Evolutionary conservation across 2,888 invertebrate genomes (phyloP), one percentile per base, ranked within the genome.

Genomic region (Erebia epiphron): DNA sequence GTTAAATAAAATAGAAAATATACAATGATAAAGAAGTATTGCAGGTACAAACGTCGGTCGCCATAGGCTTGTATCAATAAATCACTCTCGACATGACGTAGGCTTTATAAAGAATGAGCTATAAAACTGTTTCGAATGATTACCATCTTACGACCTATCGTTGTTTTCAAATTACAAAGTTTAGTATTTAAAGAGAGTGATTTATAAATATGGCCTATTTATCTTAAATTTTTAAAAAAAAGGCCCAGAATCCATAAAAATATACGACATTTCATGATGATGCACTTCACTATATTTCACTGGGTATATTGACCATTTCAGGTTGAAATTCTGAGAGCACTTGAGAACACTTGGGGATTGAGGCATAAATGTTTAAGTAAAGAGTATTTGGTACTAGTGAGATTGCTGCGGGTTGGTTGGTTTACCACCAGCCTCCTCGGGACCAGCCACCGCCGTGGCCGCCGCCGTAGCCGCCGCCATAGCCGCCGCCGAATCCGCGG

Each of bases 351-450:
- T 35, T 35, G 41, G n/a, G 43, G 8, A 49, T n/a, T 52, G 16
- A 58, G 21, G n/a, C 21, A 10, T n/a, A 41, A 35, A 16, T 8
- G 41, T 54, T 9, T 18, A 11, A 21, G 14, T 18, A 21, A 18
- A 61, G n/a, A 50, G 14, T 52, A 61, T 60, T 52, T 61, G 60
- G 49, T 61, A 68, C 35, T 35, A 16, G 41, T 10, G 61, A 13
- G 26, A 14, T 26, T 26, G 56, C 13, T 21, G 26, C 43, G 26
- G 43, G n/a, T 9, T 13, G 18, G 14, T 0, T 9, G 41, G 16
- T 57, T 43, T 72, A 69, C 74, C 68, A 75, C 75, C 73, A 76
- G 67, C 72, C 72, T 16, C 61, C 16, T 16, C 61, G 61, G 46
- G 7, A 7, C 62, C 62, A 62, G 14, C 62, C 62, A 16, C 16